phyloP scores from a whole-genome alignment of 2,888 invertebrate genomes.

The Cabera pusaria region DNA sequence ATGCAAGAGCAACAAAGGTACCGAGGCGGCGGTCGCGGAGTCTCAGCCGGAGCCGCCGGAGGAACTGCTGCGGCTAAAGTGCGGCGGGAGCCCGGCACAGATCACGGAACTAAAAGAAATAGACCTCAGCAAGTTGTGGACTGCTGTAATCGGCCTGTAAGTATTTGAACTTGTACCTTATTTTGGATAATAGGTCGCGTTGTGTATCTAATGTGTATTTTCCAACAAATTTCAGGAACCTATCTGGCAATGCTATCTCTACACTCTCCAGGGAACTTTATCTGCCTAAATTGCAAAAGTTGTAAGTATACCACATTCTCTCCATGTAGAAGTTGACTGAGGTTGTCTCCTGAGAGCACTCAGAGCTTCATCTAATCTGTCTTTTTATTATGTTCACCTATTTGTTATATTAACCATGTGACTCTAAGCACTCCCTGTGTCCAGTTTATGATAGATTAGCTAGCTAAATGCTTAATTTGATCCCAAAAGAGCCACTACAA shows the following conservation, averaged over 20 bases:
- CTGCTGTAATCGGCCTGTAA: slow-evolving; percentile 86
- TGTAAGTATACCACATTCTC: too few species aligned
- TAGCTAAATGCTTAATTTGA: too few species aligned
- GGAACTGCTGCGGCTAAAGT: slow-evolving; percentile 84
- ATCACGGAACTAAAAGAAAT: slow-evolving; percentile 85
- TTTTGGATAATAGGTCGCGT: too few species aligned
- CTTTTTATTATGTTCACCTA: too few species aligned
- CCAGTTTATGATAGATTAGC: too few species aligned
- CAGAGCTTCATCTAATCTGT: too few species aligned
- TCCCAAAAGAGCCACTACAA: too few species aligned
- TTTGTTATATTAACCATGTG: too few species aligned
- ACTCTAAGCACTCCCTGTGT: too few species aligned
- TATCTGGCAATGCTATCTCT: slow-evolving; percentile 85
- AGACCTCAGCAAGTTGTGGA: slow-evolving; percentile 84
- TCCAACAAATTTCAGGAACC: slow-evolving; percentile 79
- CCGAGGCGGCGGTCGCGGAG: slow-evolving; percentile 74
- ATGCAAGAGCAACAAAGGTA: slow-evolving; percentile 81
- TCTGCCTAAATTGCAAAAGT: slow-evolving; percentile 86
- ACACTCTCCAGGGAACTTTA: slow-evolving; percentile 84
- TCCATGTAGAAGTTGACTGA: too few species aligned
- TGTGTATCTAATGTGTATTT: background rate
- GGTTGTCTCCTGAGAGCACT: too few species aligned
- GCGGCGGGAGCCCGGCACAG: slow-evolving; percentile 83
- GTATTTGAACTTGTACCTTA: slow-evolving; percentile 49
- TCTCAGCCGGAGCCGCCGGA: slow-evolving; percentile 79